phyloP scores from a whole-genome alignment of 2,888 invertebrate genomes.

The Phengaris alcon region DNA sequence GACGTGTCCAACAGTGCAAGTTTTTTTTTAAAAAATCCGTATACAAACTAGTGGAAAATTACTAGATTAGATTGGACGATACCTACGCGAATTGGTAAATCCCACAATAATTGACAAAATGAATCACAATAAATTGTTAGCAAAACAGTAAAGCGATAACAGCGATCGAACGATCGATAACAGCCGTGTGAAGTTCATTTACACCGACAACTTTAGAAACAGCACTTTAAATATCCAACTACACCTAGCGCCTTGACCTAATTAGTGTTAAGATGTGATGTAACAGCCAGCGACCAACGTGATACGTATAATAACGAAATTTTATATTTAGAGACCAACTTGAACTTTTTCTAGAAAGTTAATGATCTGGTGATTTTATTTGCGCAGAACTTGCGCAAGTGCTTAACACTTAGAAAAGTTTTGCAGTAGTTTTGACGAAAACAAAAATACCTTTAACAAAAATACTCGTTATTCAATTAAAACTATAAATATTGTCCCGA shows the following conservation, averaged over 20 bases:
- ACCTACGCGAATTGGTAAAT: not conserved
- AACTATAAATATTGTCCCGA: too few relatives aligned
- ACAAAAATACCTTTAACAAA: too few relatives aligned
- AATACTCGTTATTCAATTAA: too few relatives aligned
- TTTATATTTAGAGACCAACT: slow-evolving; percentile 13
- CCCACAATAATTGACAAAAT: slow-evolving; percentile 4
- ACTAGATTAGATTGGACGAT: not conserved
- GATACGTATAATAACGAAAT: not conserved
- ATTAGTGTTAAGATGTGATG: slow-evolving; percentile 30
- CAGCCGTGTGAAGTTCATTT: slow-evolving; percentile 19
- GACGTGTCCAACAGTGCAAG: not conserved
- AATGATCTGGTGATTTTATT: not conserved
- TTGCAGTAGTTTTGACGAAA: too few relatives aligned
- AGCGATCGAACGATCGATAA: not conserved
- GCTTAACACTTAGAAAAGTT: too few relatives aligned
- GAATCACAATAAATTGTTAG: not conserved
- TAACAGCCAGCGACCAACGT: slow-evolving; percentile 26
- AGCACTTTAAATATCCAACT: slow-evolving; percentile 5
- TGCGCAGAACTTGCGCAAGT: too few relatives aligned
- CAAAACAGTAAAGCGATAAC: not conserved
- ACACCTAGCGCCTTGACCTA: slow-evolving; percentile 28
- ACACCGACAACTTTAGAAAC: slow-evolving; percentile 21
- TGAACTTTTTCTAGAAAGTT: not conserved
- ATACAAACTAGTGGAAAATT: not conserved
- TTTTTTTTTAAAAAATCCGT: not conserved